These are phyloP conservation scores for Maniola hyperantus DNA, from an alignment of 2,888 invertebrate species.

Conservation along the genomic window DNA sequence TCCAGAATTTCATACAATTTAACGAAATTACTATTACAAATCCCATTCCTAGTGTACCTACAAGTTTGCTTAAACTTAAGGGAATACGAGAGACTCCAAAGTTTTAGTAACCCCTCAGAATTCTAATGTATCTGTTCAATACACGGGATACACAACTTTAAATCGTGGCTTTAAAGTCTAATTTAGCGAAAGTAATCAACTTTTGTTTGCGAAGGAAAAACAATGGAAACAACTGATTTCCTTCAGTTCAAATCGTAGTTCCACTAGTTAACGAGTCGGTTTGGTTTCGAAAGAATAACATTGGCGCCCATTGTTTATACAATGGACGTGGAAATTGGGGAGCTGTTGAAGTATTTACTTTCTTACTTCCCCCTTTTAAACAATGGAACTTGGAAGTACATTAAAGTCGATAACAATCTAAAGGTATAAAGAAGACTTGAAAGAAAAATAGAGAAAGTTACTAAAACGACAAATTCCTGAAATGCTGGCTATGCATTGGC, in stretches of 20 bases:
- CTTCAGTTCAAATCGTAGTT: conserved; percentile 26
- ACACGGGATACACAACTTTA: conserved; percentile 28
- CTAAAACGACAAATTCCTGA: no score
- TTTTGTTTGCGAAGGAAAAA: conserved; percentile 30
- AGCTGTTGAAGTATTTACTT: conserved; percentile 15
- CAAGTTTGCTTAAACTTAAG: conserved; percentile 36
- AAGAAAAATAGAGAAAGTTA: not conserved
- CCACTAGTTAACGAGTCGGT: conserved; percentile 27
- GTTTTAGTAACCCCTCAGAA: conserved; percentile 32
- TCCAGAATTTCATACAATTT: conserved; percentile 35
- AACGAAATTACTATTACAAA: conserved; percentile 37
- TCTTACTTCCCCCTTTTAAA: conserved; percentile 3
- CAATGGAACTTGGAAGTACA: not conserved
- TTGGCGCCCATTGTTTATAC: conserved; percentile 19
- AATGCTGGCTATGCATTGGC: no score
- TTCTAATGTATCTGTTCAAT: conserved; percentile 31
- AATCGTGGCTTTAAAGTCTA: conserved; percentile 25
- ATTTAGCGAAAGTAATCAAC: conserved; percentile 20
- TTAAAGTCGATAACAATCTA: not conserved
- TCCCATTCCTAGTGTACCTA: conserved; percentile 31
- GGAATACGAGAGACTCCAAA: conserved; percentile 30
- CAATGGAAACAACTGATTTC: conserved; percentile 30
- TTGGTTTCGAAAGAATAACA: conserved; percentile 27
- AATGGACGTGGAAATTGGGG: conserved; percentile 16
- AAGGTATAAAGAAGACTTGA: not conserved